Conservation (phyloP, 2,797 vertebrate genomes). For the Knipowitschia caucasica region DNA sequence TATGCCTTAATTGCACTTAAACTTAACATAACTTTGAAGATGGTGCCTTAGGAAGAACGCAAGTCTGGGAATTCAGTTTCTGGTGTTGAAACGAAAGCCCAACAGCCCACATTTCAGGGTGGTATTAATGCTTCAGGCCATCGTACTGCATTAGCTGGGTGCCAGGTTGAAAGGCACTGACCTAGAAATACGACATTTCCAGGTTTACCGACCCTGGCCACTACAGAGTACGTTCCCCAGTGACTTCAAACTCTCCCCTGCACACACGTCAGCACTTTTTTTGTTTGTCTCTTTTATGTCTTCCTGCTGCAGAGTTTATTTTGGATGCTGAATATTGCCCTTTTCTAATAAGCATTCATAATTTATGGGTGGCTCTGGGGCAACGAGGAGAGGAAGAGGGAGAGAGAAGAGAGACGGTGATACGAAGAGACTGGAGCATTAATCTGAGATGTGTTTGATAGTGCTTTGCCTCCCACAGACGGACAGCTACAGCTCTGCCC, state of each 20-base stretch:
- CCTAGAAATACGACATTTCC: conserved; percentile 51
- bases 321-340: conserved; percentile 76
- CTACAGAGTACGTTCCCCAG: conserved; percentile 30
- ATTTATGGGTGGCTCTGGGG: conserved; percentile 72
- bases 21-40: conserved; percentile 55
- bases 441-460: conserved; percentile 44
- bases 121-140: conserved; percentile 9
- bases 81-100: neutral
- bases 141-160: conserved; percentile 11
- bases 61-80: conserved; percentile 19
- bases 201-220: conserved; percentile 44
- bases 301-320: conserved; percentile 62
- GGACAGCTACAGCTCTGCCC: conserved; percentile 46
- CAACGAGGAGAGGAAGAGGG: conserved; percentile 27
- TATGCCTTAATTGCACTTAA: conserved; percentile 32
- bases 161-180: conserved; percentile 38
- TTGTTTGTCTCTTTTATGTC: conserved; percentile 64
- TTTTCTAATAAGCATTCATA: conserved; percentile 81
- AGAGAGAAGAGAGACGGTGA: conserved; percentile 35
- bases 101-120: conserved; percentile 12
- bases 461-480: conserved; percentile 50
- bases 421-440: conserved; percentile 58
- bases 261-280: conserved; percentile 57
- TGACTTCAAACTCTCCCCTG: conserved; percentile 47
- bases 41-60: conserved; percentile 46